Base-by-base conservation (phyloP, 2,797 vertebrate species). In the Choloepus didactylus region DNA sequence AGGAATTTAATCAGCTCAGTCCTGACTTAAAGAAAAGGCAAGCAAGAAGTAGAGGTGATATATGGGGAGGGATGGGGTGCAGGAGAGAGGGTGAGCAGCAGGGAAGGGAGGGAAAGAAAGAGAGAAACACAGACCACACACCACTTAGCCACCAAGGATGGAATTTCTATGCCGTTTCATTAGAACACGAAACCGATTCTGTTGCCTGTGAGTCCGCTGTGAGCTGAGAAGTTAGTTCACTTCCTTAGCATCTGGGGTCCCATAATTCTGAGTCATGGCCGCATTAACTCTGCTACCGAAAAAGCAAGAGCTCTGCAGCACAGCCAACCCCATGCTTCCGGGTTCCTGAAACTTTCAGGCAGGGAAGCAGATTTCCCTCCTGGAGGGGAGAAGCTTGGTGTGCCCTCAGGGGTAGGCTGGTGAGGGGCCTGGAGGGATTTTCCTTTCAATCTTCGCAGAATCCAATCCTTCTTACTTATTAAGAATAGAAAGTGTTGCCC, bases 151-250 rank as follows among this genome's bases (percentile, higher is more conserved):
- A 97, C 95, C 93, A 89, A 96, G 84, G 97, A 76, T 46, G 70
- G 93, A 93, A 96, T 98, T 97, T 98, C 94, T 95, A 97, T 54
- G 72, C 95, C 95, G 97, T 96, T 98, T 98, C 97, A 97, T 98
- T 92, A 97, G 96, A 96, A 97, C 41, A 46, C 16, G 95, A 97
- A 96, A 95, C 95, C 92, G 82, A 93, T 93, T 97, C 87, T 85
- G 29, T 83, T 60, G 95, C 27, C 97, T 88, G 96, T 18, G 93
- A 88, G 95, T 75, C 97, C 49, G 60, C 19, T 27, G 95, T 4
- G 12, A 96, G 95, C 96, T 23, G 38, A 93, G 84, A 96, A 97
- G 97, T 92, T 91, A 91, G 41, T 46, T 97, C 95, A 91, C 97
- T 96, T 97, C 94, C 96, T 88, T 41, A 59, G 97, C n/a, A 29